Evolutionary conservation across 2,888 invertebrate species (phyloP).

Genomic region (Macrostomum cliftonense): DNA sequence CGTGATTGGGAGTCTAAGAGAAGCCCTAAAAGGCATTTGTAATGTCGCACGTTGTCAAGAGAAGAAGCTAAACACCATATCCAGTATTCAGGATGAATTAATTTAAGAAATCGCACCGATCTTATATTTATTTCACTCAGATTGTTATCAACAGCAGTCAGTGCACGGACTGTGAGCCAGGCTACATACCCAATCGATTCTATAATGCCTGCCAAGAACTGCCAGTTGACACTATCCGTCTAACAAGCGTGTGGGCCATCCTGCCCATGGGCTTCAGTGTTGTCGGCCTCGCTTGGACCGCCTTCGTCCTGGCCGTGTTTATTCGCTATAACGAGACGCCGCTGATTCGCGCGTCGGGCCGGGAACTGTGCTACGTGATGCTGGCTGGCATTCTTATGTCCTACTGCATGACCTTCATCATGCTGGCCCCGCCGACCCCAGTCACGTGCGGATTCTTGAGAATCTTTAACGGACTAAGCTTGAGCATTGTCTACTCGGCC

Average conservation of each 20-base stretch:
- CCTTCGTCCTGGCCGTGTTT: conserved; percentile 49
- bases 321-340: conserved; percentile 48
- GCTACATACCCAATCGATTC: conserved; percentile 46
- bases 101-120: too few species aligned
- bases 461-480: conserved; percentile 52
- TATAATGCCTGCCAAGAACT: conserved; percentile 45
- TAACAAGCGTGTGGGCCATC: conserved; percentile 50
- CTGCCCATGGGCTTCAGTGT: conserved; percentile 48
- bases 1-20: too few species aligned
- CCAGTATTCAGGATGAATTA: too few species aligned
- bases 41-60: too few species aligned
- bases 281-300: conserved; percentile 46
- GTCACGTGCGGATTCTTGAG: conserved; percentile 48
- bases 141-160: conserved; percentile 15
- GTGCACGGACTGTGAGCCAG: conserved; percentile 44
- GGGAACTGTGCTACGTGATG: conserved; percentile 57
- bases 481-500: conserved; percentile 41
- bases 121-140: too few species aligned
- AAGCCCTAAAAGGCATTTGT: too few species aligned
- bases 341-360: conserved; percentile 56
- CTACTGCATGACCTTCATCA: conserved; percentile 52
- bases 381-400: conserved; percentile 51
- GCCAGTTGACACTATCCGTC: conserved; percentile 45
- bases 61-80: too few species aligned
- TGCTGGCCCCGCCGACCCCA: conserved; percentile 50